Evolutionary conservation across 2,888 invertebrate genomes (phyloP).

Genomic region (Unio pictorum): DNA sequence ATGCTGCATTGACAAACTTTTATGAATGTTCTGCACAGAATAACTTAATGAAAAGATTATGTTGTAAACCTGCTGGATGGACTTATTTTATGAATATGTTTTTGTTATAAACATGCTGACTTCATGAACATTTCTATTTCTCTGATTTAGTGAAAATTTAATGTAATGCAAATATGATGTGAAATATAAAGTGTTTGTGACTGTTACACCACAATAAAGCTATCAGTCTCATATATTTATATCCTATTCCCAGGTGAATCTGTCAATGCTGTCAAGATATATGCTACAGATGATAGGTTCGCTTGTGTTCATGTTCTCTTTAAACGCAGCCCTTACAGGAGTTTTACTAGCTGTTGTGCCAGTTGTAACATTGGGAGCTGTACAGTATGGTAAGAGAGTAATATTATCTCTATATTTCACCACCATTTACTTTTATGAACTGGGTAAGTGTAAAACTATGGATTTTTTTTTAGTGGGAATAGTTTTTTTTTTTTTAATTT

Average conservation of each 20-base stretch:
- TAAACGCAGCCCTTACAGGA: slow-evolving; percentile 67
- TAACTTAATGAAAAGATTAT: too few relatives aligned
- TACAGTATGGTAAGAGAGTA: slow-evolving; percentile 63
- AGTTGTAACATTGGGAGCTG: slow-evolving; percentile 63
- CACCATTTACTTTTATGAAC: too few relatives aligned
- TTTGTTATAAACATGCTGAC: not conserved
- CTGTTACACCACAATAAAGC: not conserved
- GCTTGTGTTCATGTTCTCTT: slow-evolving; percentile 64
- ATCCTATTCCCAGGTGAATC: slow-evolving; percentile 59
- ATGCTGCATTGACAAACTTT: too few relatives aligned
- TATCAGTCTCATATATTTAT: not conserved
- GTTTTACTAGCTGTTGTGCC: slow-evolving; percentile 66
- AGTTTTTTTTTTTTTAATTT: too few relatives aligned
- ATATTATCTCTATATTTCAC: too few relatives aligned
- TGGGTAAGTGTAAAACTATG: too few relatives aligned
- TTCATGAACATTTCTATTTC: not conserved
- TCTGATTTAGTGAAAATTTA: not conserved
- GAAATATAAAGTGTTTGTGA: not conserved
- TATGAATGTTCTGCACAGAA: too few relatives aligned
- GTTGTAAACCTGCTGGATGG: too few relatives aligned
- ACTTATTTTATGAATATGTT: not conserved
- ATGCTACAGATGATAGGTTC: slow-evolving; percentile 67
- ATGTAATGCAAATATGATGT: not conserved
- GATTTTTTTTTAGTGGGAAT: too few relatives aligned
- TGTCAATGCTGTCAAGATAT: slow-evolving; percentile 67